phyloP scores from a whole-genome alignment of 2,888 invertebrate species.

The Abscondita cerata region DNA sequence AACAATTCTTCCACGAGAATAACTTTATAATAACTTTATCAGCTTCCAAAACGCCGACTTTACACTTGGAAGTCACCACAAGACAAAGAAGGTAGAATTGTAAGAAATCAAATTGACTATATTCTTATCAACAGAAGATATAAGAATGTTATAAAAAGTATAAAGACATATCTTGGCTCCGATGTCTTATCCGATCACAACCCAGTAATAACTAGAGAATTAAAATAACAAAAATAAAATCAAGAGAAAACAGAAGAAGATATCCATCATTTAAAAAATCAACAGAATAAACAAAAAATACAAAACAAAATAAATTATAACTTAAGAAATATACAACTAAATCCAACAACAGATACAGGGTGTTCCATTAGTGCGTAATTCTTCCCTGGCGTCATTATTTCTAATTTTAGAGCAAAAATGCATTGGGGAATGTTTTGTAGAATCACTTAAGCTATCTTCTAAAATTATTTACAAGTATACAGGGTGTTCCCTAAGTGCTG shows the following conservation, averaged over 20 bases:
- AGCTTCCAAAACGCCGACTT: background rate
- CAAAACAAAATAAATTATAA: background rate
- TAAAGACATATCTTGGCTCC: background rate
- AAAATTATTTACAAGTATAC: too few species aligned
- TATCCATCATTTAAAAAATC: background rate
- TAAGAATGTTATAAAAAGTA: background rate
- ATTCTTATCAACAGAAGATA: too few species aligned
- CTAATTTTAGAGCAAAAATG: too few species aligned
- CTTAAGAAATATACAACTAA: too few species aligned
- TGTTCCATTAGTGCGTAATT: too few species aligned
- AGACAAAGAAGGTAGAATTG: background rate
- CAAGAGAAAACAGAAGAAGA: background rate
- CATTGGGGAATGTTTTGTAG: too few species aligned
- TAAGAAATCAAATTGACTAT: background rate
- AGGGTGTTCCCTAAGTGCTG: too few species aligned
- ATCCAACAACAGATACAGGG: too few species aligned
- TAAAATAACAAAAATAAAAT: background rate
- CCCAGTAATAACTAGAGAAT: too few species aligned
- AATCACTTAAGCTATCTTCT: too few species aligned
- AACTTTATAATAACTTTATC: background rate
- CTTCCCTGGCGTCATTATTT: too few species aligned
- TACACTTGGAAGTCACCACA: background rate
- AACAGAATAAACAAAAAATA: background rate
- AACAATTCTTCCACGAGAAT: background rate
- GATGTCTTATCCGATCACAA: too few species aligned